Percentiles rank a stretch among this genome's conserved stretches.
Evolutionary conservation across 2,888 invertebrate species (phyloP).

Genomic region (Corbicula japonica): DNA sequence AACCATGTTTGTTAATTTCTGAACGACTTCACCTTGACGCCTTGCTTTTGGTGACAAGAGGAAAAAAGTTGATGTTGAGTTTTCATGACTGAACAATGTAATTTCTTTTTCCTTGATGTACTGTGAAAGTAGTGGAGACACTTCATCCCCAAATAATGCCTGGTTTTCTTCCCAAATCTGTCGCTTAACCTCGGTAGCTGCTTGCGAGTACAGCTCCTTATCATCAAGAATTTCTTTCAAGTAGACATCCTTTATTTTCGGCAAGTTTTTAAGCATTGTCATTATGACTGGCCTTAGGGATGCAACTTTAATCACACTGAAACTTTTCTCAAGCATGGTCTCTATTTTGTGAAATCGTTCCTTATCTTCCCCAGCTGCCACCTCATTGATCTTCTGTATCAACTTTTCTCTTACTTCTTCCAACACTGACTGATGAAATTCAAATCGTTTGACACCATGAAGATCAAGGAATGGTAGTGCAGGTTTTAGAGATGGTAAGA

Average conservation of each 20-base stretch:
- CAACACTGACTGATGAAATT: conserved; percentile 94
- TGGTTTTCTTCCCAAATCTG: conserved; percentile 99
- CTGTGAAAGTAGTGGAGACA: conserved; percentile 96
- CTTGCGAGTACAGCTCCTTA: conserved; percentile 94
- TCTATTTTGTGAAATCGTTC: conserved; percentile 93
- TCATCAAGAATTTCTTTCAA: conserved; percentile 88
- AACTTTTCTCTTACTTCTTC: conserved; percentile 84
- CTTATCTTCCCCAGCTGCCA: conserved; percentile 80
- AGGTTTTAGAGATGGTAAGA: conserved; percentile 95
- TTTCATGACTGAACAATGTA: conserved; percentile 94
- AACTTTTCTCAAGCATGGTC: conserved; percentile 96
- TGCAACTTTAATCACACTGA: conserved; percentile 96
- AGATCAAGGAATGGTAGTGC: conserved; percentile 98
- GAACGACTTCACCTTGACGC: conserved; percentile 95
- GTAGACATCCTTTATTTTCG: conserved; percentile 96
- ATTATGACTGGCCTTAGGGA: conserved; percentile 96
- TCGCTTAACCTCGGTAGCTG: conserved; percentile 98
- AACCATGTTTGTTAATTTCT: conserved; percentile 94
- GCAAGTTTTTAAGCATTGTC: conserved; percentile 96
- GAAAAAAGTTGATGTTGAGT: conserved; percentile 89
- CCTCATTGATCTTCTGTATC: conserved; percentile 78
- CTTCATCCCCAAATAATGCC: conserved; percentile 98
- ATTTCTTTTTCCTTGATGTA: conserved; percentile 97
- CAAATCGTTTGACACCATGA: conserved; percentile 96
- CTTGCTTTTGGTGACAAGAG: conserved; percentile 96